Evolutionary conservation across 2,113 vertebrate species (phyloP).

Genomic region (Carassius auratus): DNA sequence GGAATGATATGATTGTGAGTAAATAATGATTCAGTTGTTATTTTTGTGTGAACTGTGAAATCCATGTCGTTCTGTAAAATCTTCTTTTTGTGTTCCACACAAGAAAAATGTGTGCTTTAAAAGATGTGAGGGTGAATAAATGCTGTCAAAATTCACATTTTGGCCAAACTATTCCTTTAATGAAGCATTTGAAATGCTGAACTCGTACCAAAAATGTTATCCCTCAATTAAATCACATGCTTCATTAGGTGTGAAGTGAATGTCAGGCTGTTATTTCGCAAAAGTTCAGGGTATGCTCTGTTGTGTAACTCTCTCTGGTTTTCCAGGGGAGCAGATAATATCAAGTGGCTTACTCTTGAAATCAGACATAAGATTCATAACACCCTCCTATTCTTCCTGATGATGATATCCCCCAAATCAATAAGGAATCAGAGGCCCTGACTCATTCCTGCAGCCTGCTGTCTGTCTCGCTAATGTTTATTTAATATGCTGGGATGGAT

Average conservation of each 20-base stretch:
- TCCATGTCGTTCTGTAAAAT: not conserved
- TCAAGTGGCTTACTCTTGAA: not conserved
- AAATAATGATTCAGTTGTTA: not conserved
- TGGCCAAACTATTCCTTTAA: not conserved
- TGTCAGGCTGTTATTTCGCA: constrained; percentile 32
- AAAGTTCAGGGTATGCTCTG: constrained; percentile 19
- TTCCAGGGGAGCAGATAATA: not conserved
- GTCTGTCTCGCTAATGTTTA: constrained; percentile 57
- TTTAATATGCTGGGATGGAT: constrained; percentile 25
- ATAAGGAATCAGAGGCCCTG: not conserved
- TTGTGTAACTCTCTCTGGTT: not conserved
- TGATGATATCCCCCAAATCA: not conserved
- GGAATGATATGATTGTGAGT: not conserved
- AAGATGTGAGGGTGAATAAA: not conserved
- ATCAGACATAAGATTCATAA: not conserved
- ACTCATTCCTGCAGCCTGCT: constrained; percentile 48
- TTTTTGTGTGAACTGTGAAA: not conserved
- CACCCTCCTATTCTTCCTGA: not conserved
- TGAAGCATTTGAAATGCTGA: not conserved
- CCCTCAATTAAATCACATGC: constrained; percentile 1
- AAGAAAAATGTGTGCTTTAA: not conserved
- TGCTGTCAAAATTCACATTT: not conserved
- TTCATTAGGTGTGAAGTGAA: constrained; percentile 14
- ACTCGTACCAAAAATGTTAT: not conserved
- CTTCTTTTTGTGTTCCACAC: not conserved